A percentile compares a stretch with the other conserved stretches of the same genome.
These are phyloP conservation scores for Corythaixoides concolor DNA, from an alignment of 2,113 vertebrate species.

Conservation along the genomic window DNA sequence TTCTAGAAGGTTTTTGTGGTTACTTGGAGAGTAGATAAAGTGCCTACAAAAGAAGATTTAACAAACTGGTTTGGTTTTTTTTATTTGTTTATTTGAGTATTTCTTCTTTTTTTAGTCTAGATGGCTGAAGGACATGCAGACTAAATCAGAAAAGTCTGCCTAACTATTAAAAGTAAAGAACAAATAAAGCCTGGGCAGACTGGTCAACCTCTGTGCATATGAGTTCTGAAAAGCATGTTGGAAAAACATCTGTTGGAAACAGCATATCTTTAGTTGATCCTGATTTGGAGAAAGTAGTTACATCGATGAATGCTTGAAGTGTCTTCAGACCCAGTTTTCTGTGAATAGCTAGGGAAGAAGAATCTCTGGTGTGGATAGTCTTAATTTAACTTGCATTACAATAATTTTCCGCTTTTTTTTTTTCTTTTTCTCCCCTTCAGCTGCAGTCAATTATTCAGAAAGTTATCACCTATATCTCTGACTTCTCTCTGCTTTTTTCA, in stretches of 20 bases:
- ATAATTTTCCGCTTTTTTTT: neutral
- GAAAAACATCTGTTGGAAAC: neutral
- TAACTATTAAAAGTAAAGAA: neutral
- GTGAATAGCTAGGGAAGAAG: neutral
- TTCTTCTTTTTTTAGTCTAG: neutral
- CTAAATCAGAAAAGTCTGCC: neutral
- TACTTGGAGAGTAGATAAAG: neutral
- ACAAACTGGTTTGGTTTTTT: neutral
- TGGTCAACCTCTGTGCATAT: neutral
- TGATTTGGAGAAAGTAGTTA: neutral
- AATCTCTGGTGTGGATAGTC: neutral
- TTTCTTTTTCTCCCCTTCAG: constrained; percentile 57
- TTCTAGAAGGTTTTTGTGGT: neutral
- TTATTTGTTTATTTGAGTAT: neutral
- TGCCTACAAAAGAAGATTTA: neutral
- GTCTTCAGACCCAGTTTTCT: neutral
- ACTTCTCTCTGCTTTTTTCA: constrained; percentile 96
- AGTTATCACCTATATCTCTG: constrained; percentile 88
- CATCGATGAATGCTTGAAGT: neutral
- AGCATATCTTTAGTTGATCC: neutral
- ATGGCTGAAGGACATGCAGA: neutral
- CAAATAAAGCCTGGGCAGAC: neutral
- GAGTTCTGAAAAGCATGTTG: neutral
- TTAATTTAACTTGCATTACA: neutral
- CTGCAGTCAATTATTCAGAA: constrained; percentile 93